These are phyloP conservation scores for Ferdinandea cuprea DNA, from an alignment of 2,888 invertebrate species.

Conservation along the genomic window DNA sequence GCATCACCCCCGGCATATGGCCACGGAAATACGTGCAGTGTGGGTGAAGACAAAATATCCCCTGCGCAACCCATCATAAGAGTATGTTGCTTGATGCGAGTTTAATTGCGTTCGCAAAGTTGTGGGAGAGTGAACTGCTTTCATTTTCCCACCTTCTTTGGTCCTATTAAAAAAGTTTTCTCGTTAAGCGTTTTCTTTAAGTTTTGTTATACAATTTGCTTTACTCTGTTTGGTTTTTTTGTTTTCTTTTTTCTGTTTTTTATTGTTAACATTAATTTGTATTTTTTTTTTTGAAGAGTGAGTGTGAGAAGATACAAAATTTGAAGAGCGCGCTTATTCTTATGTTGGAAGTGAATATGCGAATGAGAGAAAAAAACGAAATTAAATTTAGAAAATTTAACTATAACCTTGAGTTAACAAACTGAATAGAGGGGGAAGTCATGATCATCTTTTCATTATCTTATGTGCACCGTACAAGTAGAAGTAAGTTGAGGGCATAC, in stretches of 20 bases:
- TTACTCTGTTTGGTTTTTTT: constrained; percentile 13
- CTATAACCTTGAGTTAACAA: constrained; percentile 1
- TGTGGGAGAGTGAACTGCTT: constrained; percentile 43
- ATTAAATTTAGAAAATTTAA: neutral
- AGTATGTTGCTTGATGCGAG: constrained; percentile 61
- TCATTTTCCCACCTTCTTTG: constrained; percentile 40
- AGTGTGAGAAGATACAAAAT: neutral
- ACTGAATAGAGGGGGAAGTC: neutral
- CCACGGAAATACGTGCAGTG: neutral
- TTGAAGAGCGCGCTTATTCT: neutral
- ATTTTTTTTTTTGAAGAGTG: constrained; percentile 13
- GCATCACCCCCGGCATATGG: too few relatives aligned
- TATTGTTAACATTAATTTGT: constrained; percentile 1
- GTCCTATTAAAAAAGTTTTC: constrained; percentile 73
- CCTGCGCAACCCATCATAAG: constrained; percentile 6
- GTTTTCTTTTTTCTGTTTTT: neutral
- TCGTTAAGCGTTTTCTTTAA: constrained; percentile 72
- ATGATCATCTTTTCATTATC: neutral
- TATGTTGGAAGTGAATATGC: neutral
- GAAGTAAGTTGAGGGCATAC: too few relatives aligned
- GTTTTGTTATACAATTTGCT: constrained; percentile 41
- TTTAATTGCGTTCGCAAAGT: constrained; percentile 72
- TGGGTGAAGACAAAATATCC: constrained; percentile 28
- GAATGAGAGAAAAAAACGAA: neutral
- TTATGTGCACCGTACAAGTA: neutral